Evolutionary conservation across 2,888 invertebrate species (phyloP), one percentile per base, ranked within the genome.

Genomic region (Didymodactylos carnosus): DNA sequence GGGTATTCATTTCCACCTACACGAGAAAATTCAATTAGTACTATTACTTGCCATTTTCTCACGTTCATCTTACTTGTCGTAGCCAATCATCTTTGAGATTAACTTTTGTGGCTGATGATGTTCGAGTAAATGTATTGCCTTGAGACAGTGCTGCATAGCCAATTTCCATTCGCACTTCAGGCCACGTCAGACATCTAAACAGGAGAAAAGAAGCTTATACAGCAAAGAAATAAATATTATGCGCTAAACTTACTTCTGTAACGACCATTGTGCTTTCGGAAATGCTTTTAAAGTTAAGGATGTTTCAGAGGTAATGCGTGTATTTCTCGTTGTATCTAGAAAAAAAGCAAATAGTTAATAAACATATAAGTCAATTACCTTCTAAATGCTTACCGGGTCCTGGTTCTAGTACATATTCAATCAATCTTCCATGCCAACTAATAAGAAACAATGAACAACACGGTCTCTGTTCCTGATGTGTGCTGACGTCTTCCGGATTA

Each of bases 181-280:
- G 62, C 62, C 35, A 62, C 19, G 62, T 62, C 2, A 11, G 19
- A n/a, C 29, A 62, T 62, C 62, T 62, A 29, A 27, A 27, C 4
- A 41, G 23, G 19, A 27, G 8, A 53, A 1, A 27, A 53, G 39
- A 46, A 16, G 11, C 11, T 13, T 43, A 51, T 5, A 51, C 40
- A 3, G 27, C 23, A 40, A 40, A 71, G 3, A 10, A n/a, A 13
- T n/a, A 27, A 14, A 70, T 49, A 16, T 40, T 40, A 43, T 40
- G 53, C 10, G 72, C n/a, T 6, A 49, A 39, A 53, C 39, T 19
- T 41, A 74, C 40, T 71, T 53, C n/a, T 74, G 46, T 14, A 74
- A 39, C 16, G 41, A 41, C 74, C 74, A 74, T 62, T 71, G 71
- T 39, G 74, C 74, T 71, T 74, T 74, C n/a, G 74, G 74, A 25